Evolutionary conservation across 2,797 vertebrate genomes (phyloP).

Genomic region (Halcyon chelicuti): DNA sequence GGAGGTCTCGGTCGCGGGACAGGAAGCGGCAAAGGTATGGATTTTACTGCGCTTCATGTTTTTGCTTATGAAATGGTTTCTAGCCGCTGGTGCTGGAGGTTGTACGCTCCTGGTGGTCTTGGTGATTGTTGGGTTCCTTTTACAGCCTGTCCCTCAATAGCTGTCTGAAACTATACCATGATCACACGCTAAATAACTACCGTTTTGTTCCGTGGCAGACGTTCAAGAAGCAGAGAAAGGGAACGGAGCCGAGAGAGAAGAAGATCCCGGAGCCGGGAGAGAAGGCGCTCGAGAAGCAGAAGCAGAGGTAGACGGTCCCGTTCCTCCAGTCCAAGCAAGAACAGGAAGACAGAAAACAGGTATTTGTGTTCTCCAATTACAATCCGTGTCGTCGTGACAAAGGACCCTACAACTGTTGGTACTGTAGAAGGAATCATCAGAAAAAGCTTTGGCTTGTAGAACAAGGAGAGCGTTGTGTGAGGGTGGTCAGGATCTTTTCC

Average conservation of each 20-base stretch:
- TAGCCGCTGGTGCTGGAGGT: background rate
- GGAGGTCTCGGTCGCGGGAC: conserved; percentile 93
- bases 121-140: background rate
- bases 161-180: background rate
- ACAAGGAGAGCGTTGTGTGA: background rate
- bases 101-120: background rate
- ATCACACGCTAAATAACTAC: background rate
- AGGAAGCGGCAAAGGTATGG: conserved; percentile 87
- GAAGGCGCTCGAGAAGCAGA: conserved; percentile 84
- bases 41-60: background rate
- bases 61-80: background rate
- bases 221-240: conserved; percentile 93
- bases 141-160: background rate
- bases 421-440: background rate
- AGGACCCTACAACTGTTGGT: background rate
- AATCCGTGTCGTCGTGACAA: rapidly evolving
- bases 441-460: background rate
- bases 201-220: conserved; percentile 71
- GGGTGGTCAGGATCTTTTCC: background rate
- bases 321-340: conserved; percentile 88
- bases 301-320: conserved; percentile 88
- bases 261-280: conserved; percentile 85
- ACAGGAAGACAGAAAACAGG: conserved; percentile 90
- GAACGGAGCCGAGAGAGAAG: conserved; percentile 92
- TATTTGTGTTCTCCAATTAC: conserved; percentile 48